These are phyloP conservation scores for Ochotona curzoniae DNA, from an alignment of 2,113 vertebrate species.

Conservation along the genomic window DNA sequence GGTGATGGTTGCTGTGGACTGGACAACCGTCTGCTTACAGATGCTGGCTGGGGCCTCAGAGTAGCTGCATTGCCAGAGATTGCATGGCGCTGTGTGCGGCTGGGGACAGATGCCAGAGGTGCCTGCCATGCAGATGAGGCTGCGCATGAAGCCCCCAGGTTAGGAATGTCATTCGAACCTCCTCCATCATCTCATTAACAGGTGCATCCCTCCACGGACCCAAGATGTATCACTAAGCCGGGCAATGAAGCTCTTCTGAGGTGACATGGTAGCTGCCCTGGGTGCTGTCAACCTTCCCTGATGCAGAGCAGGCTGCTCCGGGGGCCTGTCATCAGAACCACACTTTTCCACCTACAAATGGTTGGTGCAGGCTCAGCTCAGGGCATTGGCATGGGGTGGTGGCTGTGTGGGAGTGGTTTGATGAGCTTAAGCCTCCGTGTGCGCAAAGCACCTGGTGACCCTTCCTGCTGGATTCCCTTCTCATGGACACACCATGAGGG, in stretches of 20 bases:
- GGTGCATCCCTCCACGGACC: slow-evolving; percentile 34
- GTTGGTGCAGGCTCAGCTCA: slow-evolving; percentile 72
- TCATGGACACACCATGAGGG: slow-evolving; percentile 80
- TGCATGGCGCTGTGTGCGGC: neutral
- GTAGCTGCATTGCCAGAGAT: neutral
- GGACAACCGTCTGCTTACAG: neutral
- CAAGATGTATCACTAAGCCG: slow-evolving; percentile 55
- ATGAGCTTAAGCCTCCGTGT: slow-evolving; percentile 75
- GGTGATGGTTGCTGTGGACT: too few relatives aligned
- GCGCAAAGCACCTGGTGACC: slow-evolving; percentile 76
- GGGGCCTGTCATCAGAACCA: slow-evolving; percentile 81
- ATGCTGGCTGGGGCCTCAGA: neutral
- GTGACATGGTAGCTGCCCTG: slow-evolving; percentile 52
- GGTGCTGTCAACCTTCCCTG: slow-evolving; percentile 48
- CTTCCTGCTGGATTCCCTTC: slow-evolving; percentile 79
- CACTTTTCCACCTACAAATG: slow-evolving; percentile 81
- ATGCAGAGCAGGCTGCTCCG: slow-evolving; percentile 58
- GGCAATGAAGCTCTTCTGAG: slow-evolving; percentile 77
- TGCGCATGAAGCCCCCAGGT: neutral
- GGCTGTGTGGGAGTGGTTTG: slow-evolving; percentile 69
- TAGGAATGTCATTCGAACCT: slow-evolving; percentile 2
- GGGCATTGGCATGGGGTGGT: slow-evolving; percentile 62
- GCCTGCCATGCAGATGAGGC: slow-evolving; percentile 54
- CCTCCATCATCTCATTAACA: slow-evolving; percentile 72
- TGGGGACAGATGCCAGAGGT: slow-evolving; percentile 16